Evolutionary conservation across 1,140 invertebrate species (phyloP).

Genomic region (Ceratina australensis): DNA sequence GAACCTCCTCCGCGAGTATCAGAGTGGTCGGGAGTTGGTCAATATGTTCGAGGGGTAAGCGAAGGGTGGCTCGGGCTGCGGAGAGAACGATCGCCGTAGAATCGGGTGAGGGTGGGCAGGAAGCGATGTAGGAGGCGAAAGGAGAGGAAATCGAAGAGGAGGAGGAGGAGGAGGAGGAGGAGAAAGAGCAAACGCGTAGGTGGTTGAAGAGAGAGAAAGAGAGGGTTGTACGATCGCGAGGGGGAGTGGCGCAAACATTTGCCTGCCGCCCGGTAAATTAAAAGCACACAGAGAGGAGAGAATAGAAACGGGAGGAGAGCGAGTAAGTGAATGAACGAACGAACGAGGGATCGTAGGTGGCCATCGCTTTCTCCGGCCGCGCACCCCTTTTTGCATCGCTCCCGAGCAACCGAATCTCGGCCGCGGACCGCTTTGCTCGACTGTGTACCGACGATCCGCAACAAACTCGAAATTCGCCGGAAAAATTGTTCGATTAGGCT

Average conservation of each 20-base stretch:
- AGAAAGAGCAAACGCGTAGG: constrained; percentile 34
- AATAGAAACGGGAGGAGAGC: constrained; percentile 72
- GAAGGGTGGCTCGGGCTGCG: constrained; percentile 35
- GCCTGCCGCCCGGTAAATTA: constrained; percentile 80
- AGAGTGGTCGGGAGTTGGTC: constrained; percentile 68
- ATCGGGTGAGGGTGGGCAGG: constrained; percentile 39
- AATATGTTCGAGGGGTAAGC: constrained; percentile 68
- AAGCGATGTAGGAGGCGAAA: constrained; percentile 41
- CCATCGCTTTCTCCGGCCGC: constrained; percentile 54
- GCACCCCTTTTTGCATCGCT: constrained; percentile 3
- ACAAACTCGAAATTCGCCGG: constrained; percentile 40
- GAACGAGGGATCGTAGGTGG: constrained; percentile 61
- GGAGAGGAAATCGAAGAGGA: constrained; percentile 47
- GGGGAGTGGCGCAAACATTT: constrained; percentile 80
- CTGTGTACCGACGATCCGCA: constrained; percentile 31
- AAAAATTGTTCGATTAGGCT: constrained; percentile 45
- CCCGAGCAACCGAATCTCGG: constrained; percentile 24
- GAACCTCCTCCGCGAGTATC: constrained; percentile 37
- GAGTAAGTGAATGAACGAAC: constrained; percentile 71
- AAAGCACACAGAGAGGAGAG: constrained; percentile 79
- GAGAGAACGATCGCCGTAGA: constrained; percentile 42
- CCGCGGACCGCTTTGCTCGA: constrained; percentile 14
- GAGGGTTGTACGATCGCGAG: constrained; percentile 75
- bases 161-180: constrained; percentile 52
- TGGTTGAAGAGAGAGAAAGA: constrained; percentile 56